Evolutionary conservation across 1,140 invertebrate species (phyloP).

Genomic region (Aphidius gifuensis): DNA sequence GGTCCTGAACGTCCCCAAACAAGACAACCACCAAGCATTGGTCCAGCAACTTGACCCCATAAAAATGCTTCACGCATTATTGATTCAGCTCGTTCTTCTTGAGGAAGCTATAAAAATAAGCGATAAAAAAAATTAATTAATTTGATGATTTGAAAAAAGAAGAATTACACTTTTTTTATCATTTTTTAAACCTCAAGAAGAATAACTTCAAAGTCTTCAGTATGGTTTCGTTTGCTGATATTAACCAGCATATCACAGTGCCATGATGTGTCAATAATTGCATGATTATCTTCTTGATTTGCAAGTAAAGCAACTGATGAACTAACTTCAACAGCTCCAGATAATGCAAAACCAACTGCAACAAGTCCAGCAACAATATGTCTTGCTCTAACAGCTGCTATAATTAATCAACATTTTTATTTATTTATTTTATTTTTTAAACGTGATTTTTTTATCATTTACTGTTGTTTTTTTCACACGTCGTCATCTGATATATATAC

Average conservation of each 20-base stretch:
- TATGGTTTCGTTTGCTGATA: conserved; percentile 47
- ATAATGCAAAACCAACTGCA: conserved; percentile 58
- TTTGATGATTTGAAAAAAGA: neutral
- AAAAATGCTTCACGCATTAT: conserved; percentile 59
- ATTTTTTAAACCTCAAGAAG: conserved; percentile 40
- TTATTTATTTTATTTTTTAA: conserved; percentile 11
- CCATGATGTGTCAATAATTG: conserved; percentile 52
- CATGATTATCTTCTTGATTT: conserved; percentile 53
- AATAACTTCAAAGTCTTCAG: conserved; percentile 49
- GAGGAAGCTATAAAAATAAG: conserved; percentile 51
- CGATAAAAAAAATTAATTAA: neutral
- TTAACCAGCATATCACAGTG: conserved; percentile 52
- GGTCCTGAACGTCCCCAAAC: conserved; percentile 60
- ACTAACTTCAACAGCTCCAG: conserved; percentile 58
- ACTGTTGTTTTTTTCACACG: neutral
- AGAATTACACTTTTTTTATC: neutral
- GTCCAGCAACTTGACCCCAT: conserved; percentile 60
- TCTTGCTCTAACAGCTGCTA: conserved; percentile 56
- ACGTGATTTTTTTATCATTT: conserved; percentile 4
- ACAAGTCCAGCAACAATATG: conserved; percentile 56
- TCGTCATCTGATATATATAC: neutral
- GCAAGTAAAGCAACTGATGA: conserved; percentile 58
- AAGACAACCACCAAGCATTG: conserved; percentile 56
- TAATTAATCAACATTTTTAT: conserved; percentile 2
- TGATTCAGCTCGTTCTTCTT: conserved; percentile 57